phyloP scores from a whole-genome alignment of 92 coral and sea anemone genomes.

The Palythoa grandiflora region DNA sequence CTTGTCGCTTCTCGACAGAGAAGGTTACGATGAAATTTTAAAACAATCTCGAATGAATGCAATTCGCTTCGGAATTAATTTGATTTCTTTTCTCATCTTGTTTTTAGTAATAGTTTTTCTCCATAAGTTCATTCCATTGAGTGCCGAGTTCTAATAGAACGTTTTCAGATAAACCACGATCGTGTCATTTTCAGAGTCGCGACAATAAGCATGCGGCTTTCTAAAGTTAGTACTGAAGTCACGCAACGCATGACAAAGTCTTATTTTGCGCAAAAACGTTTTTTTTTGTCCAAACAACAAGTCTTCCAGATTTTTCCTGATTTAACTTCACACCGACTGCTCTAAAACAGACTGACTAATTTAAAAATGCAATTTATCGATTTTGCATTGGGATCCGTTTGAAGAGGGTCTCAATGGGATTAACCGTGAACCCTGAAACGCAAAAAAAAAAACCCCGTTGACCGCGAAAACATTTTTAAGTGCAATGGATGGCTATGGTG shows the following conservation, averaged over 20 bases:
- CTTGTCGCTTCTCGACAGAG: background rate
- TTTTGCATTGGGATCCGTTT: background rate
- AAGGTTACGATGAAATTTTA: background rate
- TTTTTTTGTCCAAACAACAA: no score
- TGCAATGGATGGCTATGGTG: background rate
- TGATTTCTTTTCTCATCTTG: background rate
- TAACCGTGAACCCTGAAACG: constrained; percentile 20
- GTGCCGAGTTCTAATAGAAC: background rate
- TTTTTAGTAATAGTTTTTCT: background rate
- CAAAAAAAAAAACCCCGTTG: background rate
- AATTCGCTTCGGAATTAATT: background rate
- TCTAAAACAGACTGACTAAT: no score
- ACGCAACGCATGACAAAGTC: constrained; percentile 3
- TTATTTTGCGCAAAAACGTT: no score
- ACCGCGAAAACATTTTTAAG: background rate
- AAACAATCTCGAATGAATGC: constrained; percentile 20
- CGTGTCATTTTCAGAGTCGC: background rate
- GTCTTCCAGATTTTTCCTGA: no score
- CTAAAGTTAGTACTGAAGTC: background rate
- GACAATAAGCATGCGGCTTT: constrained; percentile 13
- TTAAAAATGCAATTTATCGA: no score
- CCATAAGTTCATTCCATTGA: background rate
- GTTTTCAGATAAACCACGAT: background rate
- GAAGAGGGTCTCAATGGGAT: background rate
- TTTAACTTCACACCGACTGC: no score